These are phyloP conservation scores for Hecatera dysodea DNA, from an alignment of 2,888 invertebrate species.

Conservation along the genomic window DNA sequence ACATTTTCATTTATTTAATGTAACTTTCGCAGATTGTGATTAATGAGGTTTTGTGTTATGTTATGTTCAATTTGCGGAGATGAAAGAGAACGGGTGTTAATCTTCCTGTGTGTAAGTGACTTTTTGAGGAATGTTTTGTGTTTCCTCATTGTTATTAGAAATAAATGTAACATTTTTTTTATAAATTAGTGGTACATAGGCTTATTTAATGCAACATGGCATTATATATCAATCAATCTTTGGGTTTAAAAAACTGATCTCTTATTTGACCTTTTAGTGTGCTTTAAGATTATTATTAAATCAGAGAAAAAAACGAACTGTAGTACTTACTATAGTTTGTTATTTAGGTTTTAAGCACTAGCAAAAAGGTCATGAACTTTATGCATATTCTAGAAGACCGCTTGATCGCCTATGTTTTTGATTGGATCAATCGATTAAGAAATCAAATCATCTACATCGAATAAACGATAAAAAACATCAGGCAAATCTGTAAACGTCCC, in stretches of 20 bases:
- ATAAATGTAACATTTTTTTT: no score
- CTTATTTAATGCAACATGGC: no score
- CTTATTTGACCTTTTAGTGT: background rate
- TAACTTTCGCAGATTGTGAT: constrained; percentile 52
- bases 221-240: no score
- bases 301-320: background rate
- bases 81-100: constrained; percentile 44
- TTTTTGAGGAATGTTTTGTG: constrained; percentile 26
- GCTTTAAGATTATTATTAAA: background rate
- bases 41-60: constrained; percentile 50
- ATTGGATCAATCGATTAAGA: constrained; percentile 17
- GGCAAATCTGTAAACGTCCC: constrained; percentile 32
- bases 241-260: background rate
- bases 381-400: background rate
- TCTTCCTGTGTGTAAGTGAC: constrained; percentile 20
- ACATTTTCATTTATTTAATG: constrained; percentile 37
- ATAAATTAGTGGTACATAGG: no score
- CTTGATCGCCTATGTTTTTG: background rate
- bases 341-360: background rate
- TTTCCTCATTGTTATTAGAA: constrained; percentile 5
- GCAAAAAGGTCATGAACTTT: background rate
- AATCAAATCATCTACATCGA: constrained; percentile 18
- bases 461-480: constrained; percentile 27
- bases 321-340: no score
- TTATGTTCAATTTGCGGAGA: constrained; percentile 47